Base-by-base conservation (phyloP, 2,797 vertebrate genomes). In the Coluber constrictor region DNA sequence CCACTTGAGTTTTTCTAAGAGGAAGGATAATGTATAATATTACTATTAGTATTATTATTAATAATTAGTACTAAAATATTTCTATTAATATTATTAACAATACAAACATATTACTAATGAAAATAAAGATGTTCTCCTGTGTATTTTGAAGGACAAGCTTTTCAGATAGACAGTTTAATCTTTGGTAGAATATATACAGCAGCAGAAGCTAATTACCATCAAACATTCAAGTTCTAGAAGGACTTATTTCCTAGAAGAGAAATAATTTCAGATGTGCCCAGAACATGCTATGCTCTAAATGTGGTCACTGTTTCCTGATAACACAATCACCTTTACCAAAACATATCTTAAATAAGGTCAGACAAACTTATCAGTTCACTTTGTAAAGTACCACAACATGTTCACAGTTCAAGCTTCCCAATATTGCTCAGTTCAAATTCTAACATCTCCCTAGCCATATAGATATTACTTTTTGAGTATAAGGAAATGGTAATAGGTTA, bases 331-430 rank as follows among this genome's bases (percentile, higher is more conserved):
- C 10, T 92, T 89, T 59, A 79, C 86, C 37, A 25, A 89, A 86
- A 63, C 63, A 43, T 47, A 87, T 43, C 20, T 57, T 32, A 20
- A 89, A 20, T 37, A 90, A 54, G 86, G 3, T 20, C 18, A 43
- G 18, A 51, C 83, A 32, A 96, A 97, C 92, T 86, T 94, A 70
- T 93, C 83, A 90, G 88, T 96, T 93, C 90, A 95, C 96, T 95
- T 96, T 95, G 92, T 95, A 91, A 94, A 96, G 90, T 93, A 70
- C 87, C 93, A 90, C 93, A 96, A 95, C 94, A 91, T 90, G 59
- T 91, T 90, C 92, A 94, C 94, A 96, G 93, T 95, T 96, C 95
- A 93, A 61, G 59, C 60, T 94, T 95, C 87, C 51, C 70, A 74
- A 94, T 95, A 94, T 47, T 92, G 89, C 93, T 90, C 95, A 93